Base-by-base conservation (phyloP, 2,888 invertebrate species). In the Cepaea hortensis region DNA sequence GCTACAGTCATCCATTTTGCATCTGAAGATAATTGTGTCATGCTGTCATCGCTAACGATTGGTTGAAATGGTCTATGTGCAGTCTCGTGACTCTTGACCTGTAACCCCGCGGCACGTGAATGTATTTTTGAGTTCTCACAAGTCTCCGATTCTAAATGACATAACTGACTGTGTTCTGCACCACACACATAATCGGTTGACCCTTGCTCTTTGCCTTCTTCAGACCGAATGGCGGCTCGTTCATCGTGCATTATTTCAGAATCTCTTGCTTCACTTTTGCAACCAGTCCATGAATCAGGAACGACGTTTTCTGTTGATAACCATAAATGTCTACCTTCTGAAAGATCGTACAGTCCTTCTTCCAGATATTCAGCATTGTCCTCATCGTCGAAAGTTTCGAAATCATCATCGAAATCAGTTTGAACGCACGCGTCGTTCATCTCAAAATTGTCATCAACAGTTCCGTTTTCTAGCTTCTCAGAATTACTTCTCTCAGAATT, bases 141-240 rank as follows among this genome's bases (percentile, higher is more conserved):
- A 9, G 55, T 55, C 55, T 55, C 11, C 55, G 7, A 55, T 55
- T 55, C 55, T 55, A 55, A 55, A 55, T 55, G 55, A 55, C 55
- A 55, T 11, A 55, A 11, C 55, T 55, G 7, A 55, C 55, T 9
- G 11, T 55, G 55, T 35, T 35, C 35, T 35, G 35, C 35, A 35
- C 35, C 35, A 35, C 35, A 35, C 35, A 35, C 35, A 35, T 35
- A 95, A 55, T 96, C 93, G 85, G 95, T 94, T 23, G 95, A 95
- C 7, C 96, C 95, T 92, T 95, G 96, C 88, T 95, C 95, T 87
- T 95, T 95, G 85, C 95, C 93, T 81, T 95, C 92, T 11, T 88
- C 88, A 80, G 90, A 91, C 20, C 93, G 90, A 87, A 92, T 91
- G 4, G 62, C 80, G 35, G 85, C 81, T 50, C 89, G 88, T 73